These are phyloP conservation scores for Metaphire vulgaris DNA, from an alignment of 1,140 invertebrate species.

Conservation along the genomic window DNA sequence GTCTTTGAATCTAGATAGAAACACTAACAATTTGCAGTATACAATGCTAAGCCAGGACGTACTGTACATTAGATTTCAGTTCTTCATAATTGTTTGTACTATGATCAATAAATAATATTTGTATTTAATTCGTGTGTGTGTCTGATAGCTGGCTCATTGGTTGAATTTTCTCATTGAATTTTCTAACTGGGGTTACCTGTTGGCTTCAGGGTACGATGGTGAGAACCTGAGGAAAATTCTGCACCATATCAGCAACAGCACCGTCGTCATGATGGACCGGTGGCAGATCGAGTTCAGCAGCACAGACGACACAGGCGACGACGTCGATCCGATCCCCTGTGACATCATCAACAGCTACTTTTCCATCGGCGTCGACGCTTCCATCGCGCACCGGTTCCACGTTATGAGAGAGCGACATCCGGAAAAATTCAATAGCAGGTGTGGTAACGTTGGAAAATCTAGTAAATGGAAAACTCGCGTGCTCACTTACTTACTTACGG, in stretches of 20 bases:
- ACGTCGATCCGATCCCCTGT: slow-evolving; percentile 72
- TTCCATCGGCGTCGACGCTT: slow-evolving; percentile 92
- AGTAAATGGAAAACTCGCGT: too few relatives aligned
- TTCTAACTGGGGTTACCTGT: too few relatives aligned
- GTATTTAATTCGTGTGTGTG: too few relatives aligned
- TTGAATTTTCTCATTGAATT: too few relatives aligned
- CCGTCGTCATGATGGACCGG: slow-evolving; percentile 71
- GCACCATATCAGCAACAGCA: slow-evolving; percentile 53
- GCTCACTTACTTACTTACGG: too few relatives aligned
- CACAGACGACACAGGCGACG: slow-evolving; percentile 46
- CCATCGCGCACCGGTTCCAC: slow-evolving; percentile 95
- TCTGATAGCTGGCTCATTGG: too few relatives aligned
- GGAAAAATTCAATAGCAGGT: slow-evolving; percentile 86
- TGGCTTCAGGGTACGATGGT: slow-evolving; percentile 78
- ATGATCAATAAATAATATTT: too few relatives aligned
- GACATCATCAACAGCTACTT: slow-evolving; percentile 98
- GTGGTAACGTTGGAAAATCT: background rate
- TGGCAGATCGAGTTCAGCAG: slow-evolving; percentile 81
- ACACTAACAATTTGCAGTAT: too few relatives aligned
- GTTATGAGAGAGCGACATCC: slow-evolving; percentile 92
- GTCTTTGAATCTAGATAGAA: too few relatives aligned
- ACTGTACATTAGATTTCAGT: too few relatives aligned
- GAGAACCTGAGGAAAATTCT: slow-evolving; percentile 84
- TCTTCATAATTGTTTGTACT: too few relatives aligned
- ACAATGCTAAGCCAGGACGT: too few relatives aligned